These are phyloP conservation scores for Drosophila rufa DNA, from an alignment of 1,140 invertebrate genomes.

Conservation along the genomic window DNA sequence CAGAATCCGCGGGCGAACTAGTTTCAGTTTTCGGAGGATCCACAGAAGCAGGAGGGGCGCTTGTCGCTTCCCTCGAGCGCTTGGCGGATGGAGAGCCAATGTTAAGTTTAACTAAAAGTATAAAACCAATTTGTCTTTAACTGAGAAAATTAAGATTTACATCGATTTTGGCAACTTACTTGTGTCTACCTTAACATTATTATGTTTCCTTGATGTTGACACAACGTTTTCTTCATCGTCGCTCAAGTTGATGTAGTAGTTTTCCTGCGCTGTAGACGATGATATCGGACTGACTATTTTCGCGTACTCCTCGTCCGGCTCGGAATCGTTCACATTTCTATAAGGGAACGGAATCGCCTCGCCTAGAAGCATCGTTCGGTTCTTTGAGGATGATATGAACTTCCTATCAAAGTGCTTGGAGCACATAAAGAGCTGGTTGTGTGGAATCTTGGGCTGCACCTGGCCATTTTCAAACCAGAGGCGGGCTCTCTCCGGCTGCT, in stretches of 20 bases:
- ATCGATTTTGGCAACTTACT: background rate
- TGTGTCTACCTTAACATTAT: background rate
- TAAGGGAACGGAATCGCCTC: constrained; percentile 65
- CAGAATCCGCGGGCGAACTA: background rate
- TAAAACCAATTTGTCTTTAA: background rate
- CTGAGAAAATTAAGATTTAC: background rate
- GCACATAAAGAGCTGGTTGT: constrained; percentile 56
- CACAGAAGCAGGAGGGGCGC: background rate
- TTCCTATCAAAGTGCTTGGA: constrained; percentile 73
- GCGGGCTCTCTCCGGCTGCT: constrained; percentile 48
- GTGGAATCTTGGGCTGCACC: constrained; percentile 52
- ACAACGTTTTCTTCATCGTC: constrained; percentile 32
- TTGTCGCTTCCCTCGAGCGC: background rate
- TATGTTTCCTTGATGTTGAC: constrained; percentile 21
- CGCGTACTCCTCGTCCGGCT: background rate
- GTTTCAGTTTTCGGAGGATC: background rate
- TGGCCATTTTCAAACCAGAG: constrained; percentile 59
- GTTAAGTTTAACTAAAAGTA: constrained; percentile 31
- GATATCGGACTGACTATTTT: constrained; percentile 10
- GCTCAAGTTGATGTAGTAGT: constrained; percentile 36
- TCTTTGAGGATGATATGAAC: constrained; percentile 52
- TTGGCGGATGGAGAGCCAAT: constrained; percentile 24
- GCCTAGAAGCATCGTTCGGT: constrained; percentile 59
- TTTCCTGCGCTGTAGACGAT: constrained; percentile 25
- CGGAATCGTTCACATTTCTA: background rate